Conservation (phyloP, 2,888 invertebrate species). For the Cephus sareptanus region DNA sequence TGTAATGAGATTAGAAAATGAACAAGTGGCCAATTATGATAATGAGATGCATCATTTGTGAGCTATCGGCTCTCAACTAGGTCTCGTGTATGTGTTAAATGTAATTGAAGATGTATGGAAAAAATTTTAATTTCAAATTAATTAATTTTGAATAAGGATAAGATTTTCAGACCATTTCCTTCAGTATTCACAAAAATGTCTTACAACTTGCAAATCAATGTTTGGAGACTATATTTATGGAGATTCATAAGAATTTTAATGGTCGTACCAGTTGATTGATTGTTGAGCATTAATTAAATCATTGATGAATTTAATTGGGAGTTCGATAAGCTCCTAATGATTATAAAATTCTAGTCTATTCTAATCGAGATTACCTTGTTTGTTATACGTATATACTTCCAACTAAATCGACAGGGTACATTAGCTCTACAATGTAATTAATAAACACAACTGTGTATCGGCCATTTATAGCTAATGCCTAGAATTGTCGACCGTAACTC, state of each 20-base stretch:
- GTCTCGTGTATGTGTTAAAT: neutral
- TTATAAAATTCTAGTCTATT: conserved; percentile 7
- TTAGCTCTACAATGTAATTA: conserved; percentile 29
- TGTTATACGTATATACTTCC: conserved; percentile 3
- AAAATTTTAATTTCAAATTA: neutral
- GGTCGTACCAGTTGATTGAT: neutral
- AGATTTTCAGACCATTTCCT: neutral
- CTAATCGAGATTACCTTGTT: neutral
- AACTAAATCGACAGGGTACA: conserved; percentile 35
- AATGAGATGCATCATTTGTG: neutral
- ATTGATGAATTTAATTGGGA: neutral
- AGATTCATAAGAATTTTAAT: neutral
- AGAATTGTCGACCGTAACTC: neutral
- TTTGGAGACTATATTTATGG: neutral
- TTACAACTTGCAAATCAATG: neutral
- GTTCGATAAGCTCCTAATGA: neutral
- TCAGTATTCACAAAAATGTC: neutral
- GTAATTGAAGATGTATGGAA: neutral
- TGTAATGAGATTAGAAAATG: neutral
- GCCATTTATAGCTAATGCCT: neutral
- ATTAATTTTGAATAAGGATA: neutral
- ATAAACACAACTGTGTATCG: conserved; percentile 4
- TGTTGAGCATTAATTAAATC: neutral
- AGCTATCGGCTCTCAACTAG: neutral
- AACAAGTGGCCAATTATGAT: conserved; percentile 11